Conservation (phyloP, 2,888 invertebrate species). For the Colostygia pectinataria region DNA sequence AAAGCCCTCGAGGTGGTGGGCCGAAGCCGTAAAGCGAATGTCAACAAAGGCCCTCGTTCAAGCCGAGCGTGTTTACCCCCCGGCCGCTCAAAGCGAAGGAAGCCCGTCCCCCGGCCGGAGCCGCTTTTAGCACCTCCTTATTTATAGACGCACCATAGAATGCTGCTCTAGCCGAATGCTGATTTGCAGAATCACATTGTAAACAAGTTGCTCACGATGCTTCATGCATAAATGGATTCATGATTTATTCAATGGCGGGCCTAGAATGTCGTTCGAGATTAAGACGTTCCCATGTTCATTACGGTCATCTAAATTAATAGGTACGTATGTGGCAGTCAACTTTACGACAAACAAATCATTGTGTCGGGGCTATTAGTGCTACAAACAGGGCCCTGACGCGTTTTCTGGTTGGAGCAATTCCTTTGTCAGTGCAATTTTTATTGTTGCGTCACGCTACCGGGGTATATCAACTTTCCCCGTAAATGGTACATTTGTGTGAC, state of each 20-base stretch:
- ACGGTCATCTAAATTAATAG: conserved; percentile 35
- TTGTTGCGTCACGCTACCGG: conserved; percentile 74
- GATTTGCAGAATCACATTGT: conserved; percentile 75
- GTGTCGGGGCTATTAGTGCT: conserved; percentile 56
- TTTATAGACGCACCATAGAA: conserved; percentile 77
- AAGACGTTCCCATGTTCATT: conserved; percentile 30
- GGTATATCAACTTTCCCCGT: conserved; percentile 70
- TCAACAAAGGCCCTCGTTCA: conserved; percentile 76
- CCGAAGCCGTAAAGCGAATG: conserved; percentile 68
- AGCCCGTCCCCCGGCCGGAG: conserved; percentile 74
- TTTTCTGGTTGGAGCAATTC: conserved; percentile 64
- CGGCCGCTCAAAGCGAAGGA: conserved; percentile 78
- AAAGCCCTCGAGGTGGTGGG: conserved; percentile 59
- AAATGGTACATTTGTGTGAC: conserved; percentile 62
- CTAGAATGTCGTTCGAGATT: conserved; percentile 27
- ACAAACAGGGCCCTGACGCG: conserved; percentile 54
- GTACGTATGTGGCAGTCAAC: conserved; percentile 28
- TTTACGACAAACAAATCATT: conserved; percentile 38
- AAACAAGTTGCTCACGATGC: conserved; percentile 63
- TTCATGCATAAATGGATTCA: conserved; percentile 25
- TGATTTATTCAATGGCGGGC: conserved; percentile 31
- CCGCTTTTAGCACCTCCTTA: conserved; percentile 82
- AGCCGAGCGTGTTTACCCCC: conserved; percentile 73
- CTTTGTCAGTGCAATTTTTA: conserved; percentile 78
- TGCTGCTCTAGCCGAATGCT: conserved; percentile 51